Evolutionary conservation across 2,797 vertebrate species (phyloP), one percentile per base, ranked within the genome.

Genomic region (Oreochromis grahami): DNA sequence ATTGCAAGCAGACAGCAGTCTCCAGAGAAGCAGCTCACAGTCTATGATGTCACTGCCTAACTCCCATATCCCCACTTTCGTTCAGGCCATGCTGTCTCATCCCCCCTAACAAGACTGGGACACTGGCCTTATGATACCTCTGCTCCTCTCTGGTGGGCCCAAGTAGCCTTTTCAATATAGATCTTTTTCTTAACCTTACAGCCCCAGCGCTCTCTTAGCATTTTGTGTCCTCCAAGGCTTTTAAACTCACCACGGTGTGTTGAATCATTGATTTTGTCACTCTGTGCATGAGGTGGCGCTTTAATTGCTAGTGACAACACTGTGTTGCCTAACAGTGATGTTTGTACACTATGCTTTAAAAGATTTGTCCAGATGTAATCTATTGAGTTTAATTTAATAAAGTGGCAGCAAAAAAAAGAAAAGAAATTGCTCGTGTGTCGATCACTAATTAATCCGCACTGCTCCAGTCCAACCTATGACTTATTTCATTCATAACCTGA

Each of bases 211-310:
- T 90, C 90, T 72, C 78, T 86, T 86, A 87, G 90, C 91, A 85
- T 91, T 84, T 79, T 38, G 77, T 87, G 85, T 89, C 87, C 86
- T 93, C 87, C 74, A 72, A 88, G 92, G 83, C 91, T 82, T 87
- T 93, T 93, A 92, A 90, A 92, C 86, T 82, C 87, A 86, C 78
- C 91, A 90, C 89, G 84, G 84, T 60, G 90, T 86, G 90, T 91
- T 90, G 91, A 86, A 88, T 90, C 93, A 95, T 94, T 94, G 94
- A 95, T 95, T 95, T 90, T 93, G 92, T 93, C 94, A 88, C 92
- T 90, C 81, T 45, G 81, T 56, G 83, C 79, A 92, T 84, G 77
- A 92, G 91, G 84, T 90, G 91, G 79, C 81, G 68, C 87, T 90
- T 86, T 94, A 94, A 95, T 93, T 91, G 91, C 85, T 82, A 52